Evolutionary conservation across 2,113 vertebrate genomes (phyloP), one percentile per base, ranked within the genome.

Genomic region (Chaetodon trifascialis): DNA sequence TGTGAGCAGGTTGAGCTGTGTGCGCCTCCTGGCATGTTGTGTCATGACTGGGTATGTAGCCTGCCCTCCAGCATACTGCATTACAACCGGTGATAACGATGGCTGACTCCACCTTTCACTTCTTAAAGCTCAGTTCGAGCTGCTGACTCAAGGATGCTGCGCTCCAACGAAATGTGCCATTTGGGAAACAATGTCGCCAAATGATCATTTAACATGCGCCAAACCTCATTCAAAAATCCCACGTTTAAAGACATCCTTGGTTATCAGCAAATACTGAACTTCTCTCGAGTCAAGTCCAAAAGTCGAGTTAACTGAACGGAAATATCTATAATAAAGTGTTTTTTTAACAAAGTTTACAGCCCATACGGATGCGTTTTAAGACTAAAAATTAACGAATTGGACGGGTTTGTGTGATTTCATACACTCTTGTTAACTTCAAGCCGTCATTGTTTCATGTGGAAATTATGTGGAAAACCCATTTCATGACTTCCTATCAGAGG

Each of bases 71-170:
- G 4, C 15, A 59, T 5, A 6, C 63, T 19, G 15, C 42, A 2
- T 36, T 34, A 12, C 6, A 69, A 44, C 42, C 10, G 46, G 23
- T 56, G 25, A 56, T 30, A 2, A 16, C 8, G 11, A 44, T 0
- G 7, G 5, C 15, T 7, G 40, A 52, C 67, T 68, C 72, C 69
- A 73, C 80, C 80, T 89, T 79, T 62, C n/a, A 51, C 17, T 69
- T 49, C 30, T 40, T 1, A 23, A 19, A 7, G 30, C 0, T 11
- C 8, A 3, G 0, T 69, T 17, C 19, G 52, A 38, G 19, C 23
- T 56, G 42, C 34, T 52, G 23, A 56, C 30, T 42, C 8, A 9
- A 46, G 9, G 11, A 9, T 34, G n/a, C 23, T 56, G 63, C 23
- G 66, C 65, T 19, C 16, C 17, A 36, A 25, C 23, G 21, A 2